Percentiles rank a stretch among this genome's conserved stretches.
These are phyloP conservation scores for Paratilapia polleni DNA, from an alignment of 2,113 vertebrate genomes.

Conservation along the genomic window DNA sequence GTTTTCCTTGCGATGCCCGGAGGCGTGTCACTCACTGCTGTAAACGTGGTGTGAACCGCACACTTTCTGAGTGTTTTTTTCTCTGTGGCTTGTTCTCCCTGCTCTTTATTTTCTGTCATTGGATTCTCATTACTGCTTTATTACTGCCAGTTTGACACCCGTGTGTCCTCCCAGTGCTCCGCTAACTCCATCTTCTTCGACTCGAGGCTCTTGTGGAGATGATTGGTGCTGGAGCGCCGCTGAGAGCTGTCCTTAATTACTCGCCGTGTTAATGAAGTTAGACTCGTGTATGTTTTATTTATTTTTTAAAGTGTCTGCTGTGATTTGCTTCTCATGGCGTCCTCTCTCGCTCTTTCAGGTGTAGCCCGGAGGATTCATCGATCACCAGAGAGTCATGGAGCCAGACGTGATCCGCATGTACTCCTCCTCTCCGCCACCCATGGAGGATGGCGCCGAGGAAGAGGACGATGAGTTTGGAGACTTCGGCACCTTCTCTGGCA, in stretches of 20 bases:
- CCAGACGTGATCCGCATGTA: slow-evolving; percentile 95
- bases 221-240: background rate
- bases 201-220: background rate
- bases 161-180: slow-evolving; percentile 3
- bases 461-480: slow-evolving; percentile 96
- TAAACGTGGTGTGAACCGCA: no score
- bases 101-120: background rate
- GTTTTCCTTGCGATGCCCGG: no score
- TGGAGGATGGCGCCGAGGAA: slow-evolving; percentile 91
- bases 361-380: slow-evolving; percentile 67
- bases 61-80: background rate
- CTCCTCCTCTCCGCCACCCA: slow-evolving; percentile 95
- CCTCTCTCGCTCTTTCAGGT: slow-evolving; percentile 72
- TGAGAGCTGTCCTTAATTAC: background rate
- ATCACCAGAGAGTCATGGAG: slow-evolving; percentile 86
- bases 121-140: background rate
- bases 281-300: background rate
- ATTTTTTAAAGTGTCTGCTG: background rate
- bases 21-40: background rate
- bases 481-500: slow-evolving; percentile 90
- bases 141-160: slow-evolving; percentile 24
- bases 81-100: background rate
- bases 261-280: background rate
- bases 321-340: background rate
- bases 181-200: background rate